Evolutionary conservation across 2,797 vertebrate species (phyloP).

Genomic region (Acomys russatus): DNA sequence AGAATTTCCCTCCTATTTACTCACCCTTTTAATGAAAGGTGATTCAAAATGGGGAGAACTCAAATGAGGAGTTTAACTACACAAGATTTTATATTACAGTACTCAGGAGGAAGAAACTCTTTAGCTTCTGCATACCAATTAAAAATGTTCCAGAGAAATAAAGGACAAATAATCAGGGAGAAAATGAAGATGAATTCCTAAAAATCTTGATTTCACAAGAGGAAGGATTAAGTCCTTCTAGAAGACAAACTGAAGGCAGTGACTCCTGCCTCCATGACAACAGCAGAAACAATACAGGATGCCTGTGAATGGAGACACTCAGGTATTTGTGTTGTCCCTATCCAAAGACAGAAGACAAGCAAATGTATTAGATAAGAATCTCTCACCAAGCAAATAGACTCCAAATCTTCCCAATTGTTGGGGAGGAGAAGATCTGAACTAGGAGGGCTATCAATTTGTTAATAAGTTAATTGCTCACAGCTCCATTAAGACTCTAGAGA

Average conservation of each 20-base stretch:
- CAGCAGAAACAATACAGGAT: background rate
- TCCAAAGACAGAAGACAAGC: background rate
- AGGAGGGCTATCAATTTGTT: conserved; percentile 21
- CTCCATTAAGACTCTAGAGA: background rate
- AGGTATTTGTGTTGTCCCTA: background rate
- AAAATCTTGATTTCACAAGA: background rate
- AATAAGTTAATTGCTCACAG: conserved; percentile 40
- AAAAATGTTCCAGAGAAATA: conserved; percentile 9
- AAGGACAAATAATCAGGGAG: background rate
- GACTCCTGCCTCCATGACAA: background rate
- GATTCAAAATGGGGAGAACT: conserved; percentile 21
- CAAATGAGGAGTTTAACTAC: conserved; percentile 31
- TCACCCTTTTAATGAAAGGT: conserved; percentile 31
- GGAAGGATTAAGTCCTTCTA: background rate
- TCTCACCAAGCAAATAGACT: conserved; percentile 3
- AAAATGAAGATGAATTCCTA: conserved; percentile 35
- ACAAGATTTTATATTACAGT: conserved; percentile 59
- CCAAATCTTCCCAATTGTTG: conserved; percentile 35
- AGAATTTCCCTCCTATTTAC: background rate
- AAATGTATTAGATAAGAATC: conserved; percentile 7
- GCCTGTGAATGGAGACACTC: background rate
- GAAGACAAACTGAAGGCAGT: background rate
- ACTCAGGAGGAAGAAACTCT: background rate
- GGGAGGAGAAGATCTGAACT: background rate
- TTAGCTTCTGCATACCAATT: conserved; percentile 10